Base-by-base conservation (phyloP, 2,888 invertebrate genomes). In the Synanthedon andrenaeformis region DNA sequence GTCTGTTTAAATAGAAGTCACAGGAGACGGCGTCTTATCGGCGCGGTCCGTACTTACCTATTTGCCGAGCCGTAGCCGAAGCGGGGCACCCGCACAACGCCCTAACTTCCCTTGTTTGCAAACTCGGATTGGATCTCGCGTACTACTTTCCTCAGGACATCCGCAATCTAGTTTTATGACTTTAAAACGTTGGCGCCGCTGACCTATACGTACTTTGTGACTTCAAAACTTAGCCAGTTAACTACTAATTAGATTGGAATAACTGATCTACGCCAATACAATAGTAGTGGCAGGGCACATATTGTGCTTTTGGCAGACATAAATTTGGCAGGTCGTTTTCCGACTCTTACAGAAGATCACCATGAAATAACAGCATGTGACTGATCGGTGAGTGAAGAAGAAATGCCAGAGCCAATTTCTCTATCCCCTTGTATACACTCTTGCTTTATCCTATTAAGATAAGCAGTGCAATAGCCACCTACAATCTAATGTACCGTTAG, bases 91-190 rank as follows among this genome's bases (percentile, higher is more conserved):
- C 70, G 69, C 67, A 67, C 73, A 69, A 66, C 69, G 63, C 72
- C 76, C 72, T 81, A 84, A 87, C 84, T 83, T 83, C 82, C 77
- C 86, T 86, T 87, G 84, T 87, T 87, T 87, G 83, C 83, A 78
- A 85, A 87, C 83, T 86, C 74, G 75, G 86, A 87, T 86, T 87
- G 86, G 83, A 83, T 85, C 80, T 72, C 74, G 80, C 79, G 83
- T 73, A 79, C 84, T 78, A 83, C 82, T 85, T 84, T 85, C 79
- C 72, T 72, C 71, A 76, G 78, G 75, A 80, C 76, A 80, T 80
- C 77, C 80, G 80, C 79, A 80, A 82, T 83, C 76, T 81, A 82
- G 75, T 85, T 82, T 85, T 83, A 84, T 82, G 81, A 78, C 82
- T 85, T 83, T 80, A 78, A 83, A 82, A 82, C 74, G 71, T 79